Base-by-base conservation (phyloP, 2,888 invertebrate species). In the Melanchra persicariae region DNA sequence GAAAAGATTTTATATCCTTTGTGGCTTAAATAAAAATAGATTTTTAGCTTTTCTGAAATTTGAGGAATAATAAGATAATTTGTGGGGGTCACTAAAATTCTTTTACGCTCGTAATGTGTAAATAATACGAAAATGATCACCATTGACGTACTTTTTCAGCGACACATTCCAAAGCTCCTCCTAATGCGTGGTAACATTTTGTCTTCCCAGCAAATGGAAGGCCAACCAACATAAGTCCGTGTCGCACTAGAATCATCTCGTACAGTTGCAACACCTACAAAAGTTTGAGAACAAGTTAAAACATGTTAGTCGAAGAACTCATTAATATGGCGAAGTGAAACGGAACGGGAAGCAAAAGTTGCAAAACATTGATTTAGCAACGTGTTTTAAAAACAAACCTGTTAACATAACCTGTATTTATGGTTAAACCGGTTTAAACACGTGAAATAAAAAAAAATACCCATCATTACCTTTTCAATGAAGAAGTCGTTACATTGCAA, bases 181-280 rank as follows among this genome's bases (percentile, higher is more conserved):
- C 98, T n/a, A 99, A 95, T 40, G 98, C 97, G 78, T 98, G 96
- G 89, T 99, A 99, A 10, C 98, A 97, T 67, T 97, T 97, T 0
- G 99, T 98, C 93, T 99, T 99, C 9, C 99, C 99, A n/a, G 98
- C 98, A 92, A 99, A 98, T 0, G 99, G 99, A 51, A 97, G 93
- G 0, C 99, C 99, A 0, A 99, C 99, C 88, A 99, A 96, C 99
- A 99, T 99, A 85, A 99, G 97, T 0, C 99, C 99, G 92, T 99
- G 99, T 30, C 99, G 96, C 2, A 99, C 99, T 40, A 98, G 97
- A 95, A 99, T 99, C 99, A 99, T 99, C 93, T 99, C 99, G 91
- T 98, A 99, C 10, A 99, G 96, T 95, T 99, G 98, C 7, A 95
- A 89, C 52, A 94, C 96, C 95, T 96, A 34, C 4, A 68, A 65